These are phyloP conservation scores for Pteropus rufus DNA, from an alignment of 2,797 vertebrate genomes.

Conservation along the genomic window DNA sequence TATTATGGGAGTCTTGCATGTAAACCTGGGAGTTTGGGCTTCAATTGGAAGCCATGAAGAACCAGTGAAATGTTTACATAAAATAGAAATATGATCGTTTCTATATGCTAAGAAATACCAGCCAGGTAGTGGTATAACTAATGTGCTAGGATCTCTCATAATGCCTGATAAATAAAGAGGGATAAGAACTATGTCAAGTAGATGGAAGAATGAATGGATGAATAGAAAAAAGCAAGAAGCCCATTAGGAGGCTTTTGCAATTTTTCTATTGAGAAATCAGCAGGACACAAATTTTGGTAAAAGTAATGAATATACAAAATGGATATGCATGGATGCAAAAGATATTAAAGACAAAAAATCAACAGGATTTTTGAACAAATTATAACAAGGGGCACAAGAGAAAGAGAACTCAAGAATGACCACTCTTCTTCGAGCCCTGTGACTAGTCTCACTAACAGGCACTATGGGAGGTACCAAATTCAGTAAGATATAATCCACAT, in stretches of 20 bases:
- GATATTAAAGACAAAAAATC: background rate
- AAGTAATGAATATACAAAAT: background rate
- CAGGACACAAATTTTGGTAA: background rate
- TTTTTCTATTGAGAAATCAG: background rate
- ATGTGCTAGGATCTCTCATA: background rate
- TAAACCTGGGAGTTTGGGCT: background rate
- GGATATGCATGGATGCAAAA: background rate
- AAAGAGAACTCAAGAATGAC: background rate
- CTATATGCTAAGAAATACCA: background rate
- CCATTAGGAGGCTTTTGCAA: background rate
- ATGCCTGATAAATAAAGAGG: background rate
- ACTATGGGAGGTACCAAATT: background rate
- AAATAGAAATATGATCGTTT: background rate
- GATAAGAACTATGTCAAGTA: background rate
- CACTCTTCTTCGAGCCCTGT: background rate
- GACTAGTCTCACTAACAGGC: background rate
- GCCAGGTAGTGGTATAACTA: background rate
- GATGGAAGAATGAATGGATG: background rate
- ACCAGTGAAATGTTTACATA: background rate
- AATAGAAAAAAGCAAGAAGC: background rate
- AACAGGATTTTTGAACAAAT: background rate
- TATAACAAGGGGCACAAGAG: background rate
- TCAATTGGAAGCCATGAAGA: background rate
- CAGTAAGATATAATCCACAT: background rate
- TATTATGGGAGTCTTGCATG: background rate